phyloP scores from a whole-genome alignment of 2,888 invertebrate genomes.

The Drosophila eohydei region DNA sequence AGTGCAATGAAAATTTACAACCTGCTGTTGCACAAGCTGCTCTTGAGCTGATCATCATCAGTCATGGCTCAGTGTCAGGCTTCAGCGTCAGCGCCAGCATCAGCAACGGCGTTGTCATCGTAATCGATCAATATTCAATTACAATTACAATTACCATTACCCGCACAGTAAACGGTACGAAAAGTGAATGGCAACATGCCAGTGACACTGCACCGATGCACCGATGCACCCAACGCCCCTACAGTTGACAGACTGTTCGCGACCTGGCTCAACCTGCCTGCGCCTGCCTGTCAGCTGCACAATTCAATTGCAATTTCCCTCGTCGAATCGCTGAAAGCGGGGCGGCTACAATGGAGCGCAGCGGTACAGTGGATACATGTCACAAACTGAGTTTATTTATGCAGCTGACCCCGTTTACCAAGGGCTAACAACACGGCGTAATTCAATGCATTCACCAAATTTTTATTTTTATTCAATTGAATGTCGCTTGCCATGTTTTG shows the following conservation, averaged over 20 bases:
- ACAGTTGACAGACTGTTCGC: slow-evolving; percentile 44
- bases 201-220: not conserved
- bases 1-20: slow-evolving; percentile 51
- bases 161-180: slow-evolving; percentile 23
- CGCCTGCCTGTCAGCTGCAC: slow-evolving; percentile 23
- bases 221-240: not conserved
- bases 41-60: slow-evolving; percentile 55
- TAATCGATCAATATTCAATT: slow-evolving; percentile 72
- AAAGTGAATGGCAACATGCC: slow-evolving; percentile 32
- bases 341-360: slow-evolving; percentile 6
- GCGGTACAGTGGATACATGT: slow-evolving; percentile 22
- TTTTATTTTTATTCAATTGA: slow-evolving; percentile 29
- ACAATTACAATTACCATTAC: slow-evolving; percentile 62
- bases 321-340: slow-evolving; percentile 3
- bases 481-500: slow-evolving; percentile 45
- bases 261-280: slow-evolving; percentile 35
- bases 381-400: slow-evolving; percentile 58
- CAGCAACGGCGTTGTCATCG: slow-evolving; percentile 16
- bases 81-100: not conserved
- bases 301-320: slow-evolving; percentile 53
- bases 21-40: slow-evolving; percentile 23
- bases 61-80: slow-evolving; percentile 60
- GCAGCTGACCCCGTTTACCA: slow-evolving; percentile 27
- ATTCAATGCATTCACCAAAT: slow-evolving; percentile 41
- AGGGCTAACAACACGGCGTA: slow-evolving; percentile 48